Base-by-base conservation (phyloP, 2,888 invertebrate genomes). In the Eulithis prunata region DNA sequence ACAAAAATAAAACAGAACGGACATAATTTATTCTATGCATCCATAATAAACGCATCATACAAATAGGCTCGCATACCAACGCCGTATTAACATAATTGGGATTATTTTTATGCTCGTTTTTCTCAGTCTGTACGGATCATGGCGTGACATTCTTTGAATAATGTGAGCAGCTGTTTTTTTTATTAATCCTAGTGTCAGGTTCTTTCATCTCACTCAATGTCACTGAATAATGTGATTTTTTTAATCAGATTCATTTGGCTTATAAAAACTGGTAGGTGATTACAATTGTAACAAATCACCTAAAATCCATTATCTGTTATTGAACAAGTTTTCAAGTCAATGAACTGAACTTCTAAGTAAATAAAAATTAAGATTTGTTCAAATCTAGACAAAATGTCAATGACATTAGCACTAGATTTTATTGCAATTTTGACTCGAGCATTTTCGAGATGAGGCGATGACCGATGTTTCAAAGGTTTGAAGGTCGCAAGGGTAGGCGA, bases 31-130 rank as follows among this genome's bases (percentile, higher is more conserved):
- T 72, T 74, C 69, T 69, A 74, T 72, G 71, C 73, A 70, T 73
- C 61, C 53, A 43, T 71, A 72, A 72, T 68, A 46, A 69, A 57
- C 61, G 54, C 69, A 65, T 73, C 73, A 70, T 62, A 73, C 66
- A 71, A 76, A 69, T 54, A 61, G 57, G 57, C 60, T 63, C 72
- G 74, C 80, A 83, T 84, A 79, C 82, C 83, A 71, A 73, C 68
- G 74, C 69, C 51, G 66, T 71, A 84, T 85, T 84, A 83, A 76
- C 84, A 84, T 85, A 83, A 80, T 82, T 76, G 71, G 74, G 74
- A 78, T 76, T 73, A 75, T 68, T 69, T 72, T 66, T 71, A 71
- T 57, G 60, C 58, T 59, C 56, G 21, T 70, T 70, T 62, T 72
- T 68, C 69, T 73, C 57, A 43, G 68, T 63, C 66, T 64, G 65